Evolutionary conservation across 2,797 vertebrate species (phyloP), one percentile per base, ranked within the genome.

Genomic region (Mareca strepera): DNA sequence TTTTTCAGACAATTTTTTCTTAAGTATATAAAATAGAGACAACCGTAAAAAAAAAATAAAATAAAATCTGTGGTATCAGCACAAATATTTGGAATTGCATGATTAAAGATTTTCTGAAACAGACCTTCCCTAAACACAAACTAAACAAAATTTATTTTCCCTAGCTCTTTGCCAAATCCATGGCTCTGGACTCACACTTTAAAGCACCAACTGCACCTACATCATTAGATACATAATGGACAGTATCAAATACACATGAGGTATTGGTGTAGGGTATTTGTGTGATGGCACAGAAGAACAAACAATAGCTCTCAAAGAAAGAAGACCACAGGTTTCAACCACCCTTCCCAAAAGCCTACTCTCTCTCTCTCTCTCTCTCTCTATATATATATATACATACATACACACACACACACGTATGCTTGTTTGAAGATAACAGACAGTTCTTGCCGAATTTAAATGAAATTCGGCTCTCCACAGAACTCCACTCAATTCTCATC

Each of bases 101-200:
- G 50, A 58, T 72, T 94, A 81, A 85, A 77, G 63, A 73, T 31
- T 84, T 92, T 59, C 70, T 79, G 74, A 82, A 91, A 87, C 28
- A 77, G 52, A 72, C 74, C 60, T 39, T 87, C 53, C 60, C 44
- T 37, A 77, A 83, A 80, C 14, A 68, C 6, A 4, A 29, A 11
- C 35, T 64, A 77, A 75, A 25, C 37, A 66, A 69, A 86, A 72
- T 11, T 37, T 46, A 15, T 70, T 73, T 60, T 70, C 39, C 52
- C 43, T 39, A 79, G 14, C 8, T 67, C 60, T 91, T 76, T 48
- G 28, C 52, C 84, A 96, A 91, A 93, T 60, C 60, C 33, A 60
- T 6, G 12, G 46, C 39, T 91, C 64, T 77, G 48, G 33, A 63
- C 25, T 80, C 64, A 70, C 12, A n/a, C 26, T 76, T 73, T 11